Evolutionary conservation across 2,888 invertebrate species (phyloP).

Genomic region (Pharmacophagus antenor): DNA sequence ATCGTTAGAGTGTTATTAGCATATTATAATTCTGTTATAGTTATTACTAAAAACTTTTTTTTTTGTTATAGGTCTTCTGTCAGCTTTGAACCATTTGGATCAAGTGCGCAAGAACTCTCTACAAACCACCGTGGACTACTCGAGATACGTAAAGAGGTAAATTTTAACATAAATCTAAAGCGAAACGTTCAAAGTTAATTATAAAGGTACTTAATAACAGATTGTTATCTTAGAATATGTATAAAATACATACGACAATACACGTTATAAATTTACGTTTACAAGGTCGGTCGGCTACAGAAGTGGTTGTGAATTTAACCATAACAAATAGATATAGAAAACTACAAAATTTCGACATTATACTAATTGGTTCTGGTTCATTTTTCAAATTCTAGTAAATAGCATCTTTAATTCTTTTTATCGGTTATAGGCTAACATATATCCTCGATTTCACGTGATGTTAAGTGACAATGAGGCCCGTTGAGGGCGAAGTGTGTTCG

Average conservation of each 20-base stretch:
- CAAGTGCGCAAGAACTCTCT: conserved; percentile 79
- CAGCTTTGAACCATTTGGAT: conserved; percentile 74
- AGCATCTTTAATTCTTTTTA: too few species aligned
- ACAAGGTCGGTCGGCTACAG: conserved; percentile 22
- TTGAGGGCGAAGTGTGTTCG: too few species aligned
- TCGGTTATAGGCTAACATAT: too few species aligned
- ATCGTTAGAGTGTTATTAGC: conserved; percentile 70
- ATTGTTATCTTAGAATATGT: neutral
- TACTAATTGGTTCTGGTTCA: neutral
- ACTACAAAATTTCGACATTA: neutral
- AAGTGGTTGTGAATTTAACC: conserved; percentile 6
- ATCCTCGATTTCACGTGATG: too few species aligned
- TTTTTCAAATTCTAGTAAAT: conserved; percentile 22
- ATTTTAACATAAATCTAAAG: conserved; percentile 12
- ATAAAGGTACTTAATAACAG: neutral
- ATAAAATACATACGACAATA: neutral
- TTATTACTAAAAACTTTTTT: conserved; percentile 28
- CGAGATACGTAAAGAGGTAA: conserved; percentile 91
- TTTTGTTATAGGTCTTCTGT: conserved; percentile 68
- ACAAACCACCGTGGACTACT: conserved; percentile 90
- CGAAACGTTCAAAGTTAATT: neutral
- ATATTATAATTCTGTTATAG: conserved; percentile 56
- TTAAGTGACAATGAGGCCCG: too few species aligned
- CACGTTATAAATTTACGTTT: neutral
- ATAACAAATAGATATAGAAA: neutral